Evolutionary conservation across 2,888 invertebrate species (phyloP).

Genomic region (Tipula lateralis): DNA sequence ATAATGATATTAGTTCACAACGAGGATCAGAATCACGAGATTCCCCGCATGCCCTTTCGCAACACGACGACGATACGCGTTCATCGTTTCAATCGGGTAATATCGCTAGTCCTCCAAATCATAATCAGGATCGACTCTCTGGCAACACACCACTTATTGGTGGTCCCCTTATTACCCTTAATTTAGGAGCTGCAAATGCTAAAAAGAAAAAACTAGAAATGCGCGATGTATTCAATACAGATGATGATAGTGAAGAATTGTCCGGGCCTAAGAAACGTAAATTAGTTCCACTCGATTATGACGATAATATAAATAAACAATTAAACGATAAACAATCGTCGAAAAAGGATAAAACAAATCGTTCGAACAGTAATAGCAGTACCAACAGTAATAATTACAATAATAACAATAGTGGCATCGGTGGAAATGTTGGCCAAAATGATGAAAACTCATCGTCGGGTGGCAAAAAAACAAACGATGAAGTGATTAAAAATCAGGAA

Average conservation of each 20-base stretch:
- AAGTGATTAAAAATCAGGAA: conserved; percentile 70
- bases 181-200: conserved; percentile 47
- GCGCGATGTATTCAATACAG: conserved; percentile 80
- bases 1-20: neutral
- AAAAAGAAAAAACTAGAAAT: conserved; percentile 73
- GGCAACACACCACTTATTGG: conserved; percentile 40
- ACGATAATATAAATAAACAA: conserved; percentile 33
- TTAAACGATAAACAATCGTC: conserved; percentile 31
- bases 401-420: conserved; percentile 42
- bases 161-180: conserved; percentile 49
- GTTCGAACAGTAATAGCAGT: conserved; percentile 44
- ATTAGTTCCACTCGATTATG: conserved; percentile 59
- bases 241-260: conserved; percentile 64
- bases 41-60: neutral
- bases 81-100: conserved; percentile 45
- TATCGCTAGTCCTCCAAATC: conserved; percentile 36
- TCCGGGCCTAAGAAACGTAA: conserved; percentile 64
- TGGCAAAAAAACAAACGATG: conserved; percentile 54
- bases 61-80: conserved; percentile 49
- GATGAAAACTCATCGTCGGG: conserved; percentile 40
- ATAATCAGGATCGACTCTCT: conserved; percentile 28
- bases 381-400: conserved; percentile 34
- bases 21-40: conserved; percentile 27
- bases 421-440: conserved; percentile 31
- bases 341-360: conserved; percentile 47